Conservation (phyloP, 2,797 vertebrate genomes). For the Trachurus trachurus region DNA sequence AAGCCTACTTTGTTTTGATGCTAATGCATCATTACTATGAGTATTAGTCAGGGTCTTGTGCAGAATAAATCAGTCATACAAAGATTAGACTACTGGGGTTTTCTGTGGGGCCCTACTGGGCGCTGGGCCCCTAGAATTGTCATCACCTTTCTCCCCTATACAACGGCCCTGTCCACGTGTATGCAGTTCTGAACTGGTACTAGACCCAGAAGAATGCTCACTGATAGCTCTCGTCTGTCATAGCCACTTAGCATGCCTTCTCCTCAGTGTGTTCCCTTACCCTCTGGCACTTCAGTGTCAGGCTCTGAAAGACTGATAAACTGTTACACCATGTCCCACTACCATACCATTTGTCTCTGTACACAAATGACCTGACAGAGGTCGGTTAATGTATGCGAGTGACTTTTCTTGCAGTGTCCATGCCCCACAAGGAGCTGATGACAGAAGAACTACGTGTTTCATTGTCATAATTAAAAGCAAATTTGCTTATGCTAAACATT, state of each 20-base stretch:
- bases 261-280: conserved; percentile 34
- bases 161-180: too few relatives aligned
- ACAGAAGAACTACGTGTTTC: background rate
- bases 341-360: conserved; percentile 24
- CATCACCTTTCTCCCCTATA: too few relatives aligned
- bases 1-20: too few relatives aligned
- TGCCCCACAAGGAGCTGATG: background rate
- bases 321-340: conserved; percentile 13
- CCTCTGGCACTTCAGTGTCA: conserved; percentile 20
- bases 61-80: too few relatives aligned
- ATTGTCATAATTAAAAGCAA: background rate
- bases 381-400: conserved; percentile 1
- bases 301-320: conserved; percentile 48
- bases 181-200: conserved; percentile 21
- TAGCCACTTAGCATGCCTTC: conserved; percentile 54
- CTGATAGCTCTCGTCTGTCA: conserved; percentile 49
- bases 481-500: background rate
- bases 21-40: too few relatives aligned
- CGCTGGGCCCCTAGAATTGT: too few relatives aligned
- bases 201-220: conserved; percentile 28
- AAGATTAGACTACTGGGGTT: too few relatives aligned
- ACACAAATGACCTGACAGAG: conserved; percentile 20
- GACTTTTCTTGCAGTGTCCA: background rate
- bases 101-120: too few relatives aligned
- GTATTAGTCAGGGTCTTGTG: too few relatives aligned